Base-by-base conservation (phyloP, 2,797 vertebrate genomes). In the Cirrhinus molitorella region DNA sequence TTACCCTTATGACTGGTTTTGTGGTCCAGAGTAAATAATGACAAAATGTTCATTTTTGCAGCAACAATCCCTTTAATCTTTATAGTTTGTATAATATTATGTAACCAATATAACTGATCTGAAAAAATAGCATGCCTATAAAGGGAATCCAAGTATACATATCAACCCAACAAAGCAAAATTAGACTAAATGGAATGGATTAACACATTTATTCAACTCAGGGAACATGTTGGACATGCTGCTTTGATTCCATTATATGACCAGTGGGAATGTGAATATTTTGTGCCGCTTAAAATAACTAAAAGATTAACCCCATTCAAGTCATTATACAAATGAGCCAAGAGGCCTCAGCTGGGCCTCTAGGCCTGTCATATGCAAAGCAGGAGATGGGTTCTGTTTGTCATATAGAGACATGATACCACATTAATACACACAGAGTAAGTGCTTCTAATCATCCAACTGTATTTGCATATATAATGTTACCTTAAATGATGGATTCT, bases 281-380 rank as follows among this genome's bases (percentile, higher is more conserved):
- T 49, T 25, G n/a, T 25, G 2, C 28, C 23, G 17, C 63, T 84
- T 47, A 63, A 77, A 80, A 57, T 81, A 76, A 67, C 79, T 82
- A 57, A 82, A 82, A 86, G 63, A 83, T 85, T 74, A 76, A 84
- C 85, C 72, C 63, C 68, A 70, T 76, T 77, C 66, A 49, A 65
- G 67, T 83, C 80, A 87, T 85, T 85, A 88, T 75, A 83, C 83
- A 84, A 88, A 88, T 85, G 68, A 80, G 23, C 68, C 63, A 66
- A 49, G 37, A 57, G 73, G 77, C 81, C 75, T 80, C 83, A 88
- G 74, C 63, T 87, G 87, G 80, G 47, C 65, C 9, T 19, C 61
- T 31, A 71, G 57, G 83, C 85, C 66, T 78, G 82, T 82, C 83
- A 53, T 40, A 72, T 84, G 67, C 31, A 80, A 81, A 86, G 67